Evolutionary conservation across 2,797 vertebrate genomes (phyloP), one percentile per base, ranked within the genome.

Genomic region (Chelon labrosus): DNA sequence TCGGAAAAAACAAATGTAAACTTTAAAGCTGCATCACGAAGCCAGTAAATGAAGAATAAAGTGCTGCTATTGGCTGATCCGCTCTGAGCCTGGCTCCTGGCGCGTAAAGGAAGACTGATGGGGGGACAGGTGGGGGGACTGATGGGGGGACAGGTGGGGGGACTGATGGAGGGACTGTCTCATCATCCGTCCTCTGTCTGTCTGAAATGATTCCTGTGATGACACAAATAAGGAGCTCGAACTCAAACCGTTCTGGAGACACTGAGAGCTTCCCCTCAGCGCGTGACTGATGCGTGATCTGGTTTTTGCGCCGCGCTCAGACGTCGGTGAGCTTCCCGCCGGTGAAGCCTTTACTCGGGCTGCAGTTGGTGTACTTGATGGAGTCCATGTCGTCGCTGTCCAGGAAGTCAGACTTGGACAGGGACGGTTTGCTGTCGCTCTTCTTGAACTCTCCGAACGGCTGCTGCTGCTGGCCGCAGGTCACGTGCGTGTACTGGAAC

Each of bases 401-500:
- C 59, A 89, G 83, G 82, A 93, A 96, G 59, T 97, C 96, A 4
- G 95, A 95, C 84, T 96, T 96, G 86, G 92, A 94, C 81, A 97
- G 94, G 7, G 96, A 96, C 49, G 92, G 89, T 27, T 92, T 95
- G 78, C 95, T 96, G 76, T 95, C 95, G 3, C 93, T 95, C 58
- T 88, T 94, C 77, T 89, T 92, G 69, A 96, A 93, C 67, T 97
- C 97, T 0, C 94, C 96, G 2, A 96, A 93, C 57, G 91, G 94
- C 67, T 87, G 91, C 57, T 91, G 94, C 67, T 88, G 91, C 88
- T 98, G 97, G 3, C 97, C 97, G 46, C 97, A 99, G 1, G 96
- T 98, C 58, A 98, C 96, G 0, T 99, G 97, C 17, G 96, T 97
- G 82, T 98, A 98, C 86, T 96, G 96, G 60, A 95, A 92, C 82